phyloP scores from a whole-genome alignment of 2,113 vertebrate species.

The Rhea pennata region DNA sequence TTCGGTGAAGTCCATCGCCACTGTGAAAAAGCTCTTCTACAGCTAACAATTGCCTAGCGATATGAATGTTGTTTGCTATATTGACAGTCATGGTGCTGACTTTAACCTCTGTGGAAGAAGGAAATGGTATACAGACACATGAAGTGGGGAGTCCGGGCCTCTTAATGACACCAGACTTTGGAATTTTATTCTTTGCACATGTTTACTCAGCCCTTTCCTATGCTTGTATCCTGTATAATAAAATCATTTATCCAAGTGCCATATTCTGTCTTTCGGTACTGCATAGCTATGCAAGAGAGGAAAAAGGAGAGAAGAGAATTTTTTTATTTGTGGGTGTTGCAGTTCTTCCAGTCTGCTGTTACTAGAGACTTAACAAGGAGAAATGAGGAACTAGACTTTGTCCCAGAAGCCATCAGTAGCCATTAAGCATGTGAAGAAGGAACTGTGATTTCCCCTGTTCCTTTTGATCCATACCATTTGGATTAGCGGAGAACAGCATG shows the following conservation, averaged over 20 bases:
- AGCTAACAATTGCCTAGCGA: background rate
- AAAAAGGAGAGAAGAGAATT: conserved; percentile 5
- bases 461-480: background rate
- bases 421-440: background rate
- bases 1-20: background rate
- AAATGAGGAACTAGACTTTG: background rate
- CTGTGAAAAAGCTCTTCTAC: background rate
- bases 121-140: conserved; percentile 8
- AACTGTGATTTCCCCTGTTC: background rate
- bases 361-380: background rate
- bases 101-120: background rate
- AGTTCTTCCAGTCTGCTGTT: background rate
- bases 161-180: conserved; percentile 45
- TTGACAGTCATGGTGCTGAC: background rate
- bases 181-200: conserved; percentile 61
- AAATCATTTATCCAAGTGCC: conserved; percentile 16
- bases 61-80: conserved; percentile 10
- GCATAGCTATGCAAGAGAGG: background rate
- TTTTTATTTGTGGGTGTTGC: background rate
- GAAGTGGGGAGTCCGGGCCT: conserved; percentile 28
- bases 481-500: background rate
- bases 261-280: background rate
- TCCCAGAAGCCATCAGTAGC: background rate
- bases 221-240: conserved; percentile 40
- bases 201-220: conserved; percentile 66